phyloP scores from a whole-genome alignment of 1,140 invertebrate species.

The Drosophila jambulina region DNA sequence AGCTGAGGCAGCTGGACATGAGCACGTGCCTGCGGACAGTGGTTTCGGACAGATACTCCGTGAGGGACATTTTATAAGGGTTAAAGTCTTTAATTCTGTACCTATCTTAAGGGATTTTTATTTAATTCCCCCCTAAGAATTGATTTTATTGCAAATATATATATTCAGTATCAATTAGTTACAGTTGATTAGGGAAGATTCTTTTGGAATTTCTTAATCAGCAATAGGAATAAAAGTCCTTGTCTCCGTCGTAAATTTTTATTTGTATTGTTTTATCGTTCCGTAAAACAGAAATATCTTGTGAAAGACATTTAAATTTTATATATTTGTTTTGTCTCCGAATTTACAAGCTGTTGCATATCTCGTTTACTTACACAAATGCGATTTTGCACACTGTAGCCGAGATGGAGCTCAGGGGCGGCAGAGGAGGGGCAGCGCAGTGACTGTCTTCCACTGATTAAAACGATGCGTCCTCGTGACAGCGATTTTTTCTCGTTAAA shows the following conservation, averaged over 20 bases:
- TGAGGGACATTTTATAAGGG: not conserved
- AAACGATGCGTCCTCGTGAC: slow-evolving; percentile 72
- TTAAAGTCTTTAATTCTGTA: not conserved
- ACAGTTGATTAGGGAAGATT: no score
- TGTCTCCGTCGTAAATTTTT: not conserved
- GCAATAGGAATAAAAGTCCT: not conserved
- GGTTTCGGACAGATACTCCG: not conserved
- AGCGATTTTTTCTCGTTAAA: slow-evolving; percentile 80
- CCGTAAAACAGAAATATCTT: not conserved
- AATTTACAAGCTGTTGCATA: not conserved
- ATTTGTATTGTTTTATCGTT: not conserved
- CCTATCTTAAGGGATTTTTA: not conserved
- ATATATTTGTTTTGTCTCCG: not conserved
- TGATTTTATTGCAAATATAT: not conserved
- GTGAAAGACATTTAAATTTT: not conserved
- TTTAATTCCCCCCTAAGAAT: not conserved
- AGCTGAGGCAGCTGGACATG: slow-evolving; percentile 45
- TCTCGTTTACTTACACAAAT: not conserved
- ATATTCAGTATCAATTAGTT: not conserved
- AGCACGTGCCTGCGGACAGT: slow-evolving; percentile 55
- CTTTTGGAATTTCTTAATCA: not conserved
- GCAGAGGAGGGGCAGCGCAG: not conserved
- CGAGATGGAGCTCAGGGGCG: not conserved
- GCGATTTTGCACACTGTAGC: slow-evolving; percentile 7
- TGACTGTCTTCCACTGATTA: slow-evolving; percentile 72